These are phyloP conservation scores for Parazoanthus darwini DNA, from an alignment of 92 coral and sea anemone genomes.

Conservation along the genomic window DNA sequence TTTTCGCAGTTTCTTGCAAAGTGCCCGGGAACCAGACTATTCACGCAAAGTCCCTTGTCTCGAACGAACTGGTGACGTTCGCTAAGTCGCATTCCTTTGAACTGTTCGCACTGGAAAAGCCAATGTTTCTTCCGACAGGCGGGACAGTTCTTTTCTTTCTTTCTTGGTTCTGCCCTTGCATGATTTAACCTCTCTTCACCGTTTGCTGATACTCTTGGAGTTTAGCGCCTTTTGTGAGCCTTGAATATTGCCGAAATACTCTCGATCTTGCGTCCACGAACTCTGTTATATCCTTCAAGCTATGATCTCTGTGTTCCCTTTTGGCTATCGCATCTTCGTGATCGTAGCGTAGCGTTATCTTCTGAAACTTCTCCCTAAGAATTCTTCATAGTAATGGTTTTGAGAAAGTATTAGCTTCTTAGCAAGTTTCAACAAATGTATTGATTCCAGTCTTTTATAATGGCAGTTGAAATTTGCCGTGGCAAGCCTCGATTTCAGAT, in stretches of 20 bases:
- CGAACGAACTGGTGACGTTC: slow-evolving; percentile 48
- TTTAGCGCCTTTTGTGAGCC: background rate
- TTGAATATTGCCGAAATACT: slow-evolving; percentile 20
- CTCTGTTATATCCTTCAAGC: slow-evolving; percentile 18
- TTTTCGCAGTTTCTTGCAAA: slow-evolving; percentile 39
- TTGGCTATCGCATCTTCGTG: slow-evolving; percentile 2
- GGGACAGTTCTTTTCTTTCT: slow-evolving; percentile 45
- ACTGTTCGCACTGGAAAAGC: slow-evolving; percentile 46
- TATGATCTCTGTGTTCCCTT: background rate
- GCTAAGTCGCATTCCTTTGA: slow-evolving; percentile 32
- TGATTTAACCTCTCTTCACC: background rate
- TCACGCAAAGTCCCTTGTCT: slow-evolving; percentile 53
- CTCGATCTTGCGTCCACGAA: slow-evolving; percentile 34
- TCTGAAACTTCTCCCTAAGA: too few relatives aligned
- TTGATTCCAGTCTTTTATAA: too few relatives aligned
- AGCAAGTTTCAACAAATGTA: too few relatives aligned
- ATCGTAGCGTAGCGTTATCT: background rate
- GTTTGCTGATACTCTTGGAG: background rate
- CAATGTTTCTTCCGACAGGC: slow-evolving; percentile 51
- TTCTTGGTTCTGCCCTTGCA: background rate
- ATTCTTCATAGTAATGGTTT: too few relatives aligned
- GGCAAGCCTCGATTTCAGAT: too few relatives aligned
- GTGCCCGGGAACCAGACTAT: slow-evolving; percentile 61
- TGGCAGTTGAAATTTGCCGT: too few relatives aligned
- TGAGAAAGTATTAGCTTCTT: too few relatives aligned